Percentiles rank a stretch among this genome's conserved stretches.
These are phyloP conservation scores for Eublepharis macularius DNA, from an alignment of 2,113 vertebrate species.

Conservation along the genomic window DNA sequence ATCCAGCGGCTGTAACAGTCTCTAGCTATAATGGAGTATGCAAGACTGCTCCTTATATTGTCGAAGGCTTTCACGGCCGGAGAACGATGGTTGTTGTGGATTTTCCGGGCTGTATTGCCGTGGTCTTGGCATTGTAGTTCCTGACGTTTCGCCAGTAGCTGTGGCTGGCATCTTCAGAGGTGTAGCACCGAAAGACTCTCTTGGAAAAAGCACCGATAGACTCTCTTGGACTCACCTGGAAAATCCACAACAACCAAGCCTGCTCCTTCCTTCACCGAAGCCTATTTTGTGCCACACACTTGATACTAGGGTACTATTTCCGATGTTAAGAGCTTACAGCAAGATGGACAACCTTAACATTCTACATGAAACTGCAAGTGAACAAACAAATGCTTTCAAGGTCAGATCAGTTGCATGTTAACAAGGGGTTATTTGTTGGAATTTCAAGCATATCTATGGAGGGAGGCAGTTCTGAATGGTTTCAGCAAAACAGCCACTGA, in stretches of 20 bases:
- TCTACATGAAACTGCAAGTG: not conserved
- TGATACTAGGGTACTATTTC: not conserved
- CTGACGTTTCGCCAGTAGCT: too few relatives aligned
- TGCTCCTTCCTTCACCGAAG: not conserved
- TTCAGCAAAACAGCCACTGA: conserved; percentile 68
- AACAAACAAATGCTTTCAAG: not conserved
- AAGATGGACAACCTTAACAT: not conserved
- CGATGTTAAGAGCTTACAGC: not conserved
- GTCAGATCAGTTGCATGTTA: conserved; percentile 6
- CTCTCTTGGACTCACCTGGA: too few relatives aligned
- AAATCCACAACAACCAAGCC: too few relatives aligned
- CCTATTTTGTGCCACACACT: not conserved
- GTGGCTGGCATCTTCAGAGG: too few relatives aligned
- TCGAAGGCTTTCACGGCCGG: too few relatives aligned
- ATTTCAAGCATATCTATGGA: conserved; percentile 6
- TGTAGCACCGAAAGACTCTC: too few relatives aligned
- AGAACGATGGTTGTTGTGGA: too few relatives aligned
- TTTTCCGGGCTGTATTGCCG: too few relatives aligned
- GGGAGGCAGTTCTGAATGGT: conserved; percentile 49
- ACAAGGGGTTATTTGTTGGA: conserved; percentile 59
- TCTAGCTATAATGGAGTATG: not conserved
- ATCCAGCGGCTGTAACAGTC: not conserved
- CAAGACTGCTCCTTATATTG: too few relatives aligned
- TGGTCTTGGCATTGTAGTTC: too few relatives aligned
- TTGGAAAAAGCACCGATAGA: too few relatives aligned